phyloP scores from a whole-genome alignment of 2,888 invertebrate genomes.

The Arge pagana region DNA sequence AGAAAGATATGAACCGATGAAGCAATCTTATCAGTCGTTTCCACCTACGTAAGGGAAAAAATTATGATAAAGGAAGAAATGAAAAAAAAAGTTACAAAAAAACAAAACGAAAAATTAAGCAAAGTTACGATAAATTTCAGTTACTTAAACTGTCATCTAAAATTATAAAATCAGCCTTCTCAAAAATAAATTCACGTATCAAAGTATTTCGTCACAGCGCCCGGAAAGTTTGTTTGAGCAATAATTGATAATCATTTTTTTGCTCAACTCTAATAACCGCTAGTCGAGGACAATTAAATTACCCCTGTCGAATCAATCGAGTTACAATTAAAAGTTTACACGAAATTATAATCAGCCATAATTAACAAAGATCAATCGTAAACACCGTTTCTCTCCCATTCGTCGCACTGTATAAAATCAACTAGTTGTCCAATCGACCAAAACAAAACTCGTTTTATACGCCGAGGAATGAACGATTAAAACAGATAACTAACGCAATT shows the following conservation, averaged over 20 bases:
- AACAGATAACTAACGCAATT: too few species aligned
- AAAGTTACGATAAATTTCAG: conserved; percentile 36
- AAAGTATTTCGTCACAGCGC: conserved; percentile 55
- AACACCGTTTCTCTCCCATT: too few species aligned
- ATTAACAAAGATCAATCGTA: conserved; percentile 14
- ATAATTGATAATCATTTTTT: neutral
- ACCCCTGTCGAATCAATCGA: conserved; percentile 14
- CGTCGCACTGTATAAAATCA: too few species aligned
- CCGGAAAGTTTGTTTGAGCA: conserved; percentile 45
- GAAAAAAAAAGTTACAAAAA: conserved; percentile 31
- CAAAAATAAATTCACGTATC: conserved; percentile 41
- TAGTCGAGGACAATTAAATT: conserved; percentile 17
- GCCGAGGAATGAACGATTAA: too few species aligned
- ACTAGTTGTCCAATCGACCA: too few species aligned
- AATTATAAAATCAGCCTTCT: conserved; percentile 57
- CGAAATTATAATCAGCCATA: conserved; percentile 19
- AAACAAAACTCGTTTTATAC: too few species aligned
- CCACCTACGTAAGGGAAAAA: conserved; percentile 28
- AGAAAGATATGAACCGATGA: conserved; percentile 50
- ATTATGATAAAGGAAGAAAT: conserved; percentile 39
- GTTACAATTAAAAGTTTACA: conserved; percentile 17
- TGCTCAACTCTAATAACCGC: conserved; percentile 1
- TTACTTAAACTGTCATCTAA: conserved; percentile 43
- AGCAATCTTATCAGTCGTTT: conserved; percentile 54
- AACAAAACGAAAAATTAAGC: conserved; percentile 20